Evolutionary conservation across 2,797 vertebrate species (phyloP), one percentile per base, ranked within the genome.

Genomic region (Microhierax caerulescens): DNA sequence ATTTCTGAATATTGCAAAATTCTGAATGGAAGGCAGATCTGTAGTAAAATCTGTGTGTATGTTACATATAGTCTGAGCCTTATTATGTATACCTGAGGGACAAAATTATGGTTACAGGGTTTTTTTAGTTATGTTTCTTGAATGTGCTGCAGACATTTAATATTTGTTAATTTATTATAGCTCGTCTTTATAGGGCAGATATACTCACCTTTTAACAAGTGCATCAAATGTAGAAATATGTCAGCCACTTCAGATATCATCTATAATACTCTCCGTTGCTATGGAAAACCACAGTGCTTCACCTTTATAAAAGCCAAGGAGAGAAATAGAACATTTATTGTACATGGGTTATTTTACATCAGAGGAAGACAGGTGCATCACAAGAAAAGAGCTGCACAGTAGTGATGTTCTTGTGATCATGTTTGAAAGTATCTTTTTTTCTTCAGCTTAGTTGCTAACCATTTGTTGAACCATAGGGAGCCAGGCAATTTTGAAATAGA

Each of bases 21-120:
- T 95, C 82, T 74, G 37, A 87, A 91, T 79, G 47, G 61, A 47
- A 90, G 95, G 77, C 85, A 85, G 64, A 85, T 94, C 77, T 70
- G 72, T 95, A 82, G 70, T 73, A 28, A 94, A 95, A 92, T 83
- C 61, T 90, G 79, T 94, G 41, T 7, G 1, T 70, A 3, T 51
- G 30, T 93, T 78, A 72, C 85, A 59, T 84, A 12, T 76, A 78
- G 79, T 88, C 47, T 57, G 90, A 85, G 43, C 88, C 60, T 88
- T 93, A 81, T 53, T 74, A 63, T 50, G 39, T 56, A 28, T 36
- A 74, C 12, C n/a, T 70, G 75, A 89, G 56, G 36, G 36, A 69
- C 16, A 56, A 39, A 61, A 50, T 24, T 0, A 5, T 72, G 39
- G 63, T 72, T 77, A 43, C 6, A 48, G 18, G 1, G 2, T 1